phyloP scores from a whole-genome alignment of 2,113 vertebrate genomes.

The Lipotes vexillifer region DNA sequence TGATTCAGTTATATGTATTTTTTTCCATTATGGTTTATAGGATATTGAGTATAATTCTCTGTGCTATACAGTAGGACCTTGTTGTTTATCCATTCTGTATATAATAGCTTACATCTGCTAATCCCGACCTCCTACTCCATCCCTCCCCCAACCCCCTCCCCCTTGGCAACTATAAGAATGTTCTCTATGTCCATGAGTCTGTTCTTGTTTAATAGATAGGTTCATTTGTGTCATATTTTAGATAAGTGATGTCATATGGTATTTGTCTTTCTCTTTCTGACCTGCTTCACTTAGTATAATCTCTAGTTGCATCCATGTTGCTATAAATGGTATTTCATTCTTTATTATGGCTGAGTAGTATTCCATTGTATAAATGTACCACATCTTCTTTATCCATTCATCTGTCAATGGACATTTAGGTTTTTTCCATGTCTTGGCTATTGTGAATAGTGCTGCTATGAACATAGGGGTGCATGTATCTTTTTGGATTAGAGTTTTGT shows the following conservation, averaged over 20 bases:
- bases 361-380: background rate
- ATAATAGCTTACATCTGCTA: background rate
- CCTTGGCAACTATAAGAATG: background rate
- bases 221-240: background rate
- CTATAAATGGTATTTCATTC: background rate
- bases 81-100: background rate
- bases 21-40: background rate
- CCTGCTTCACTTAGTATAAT: background rate
- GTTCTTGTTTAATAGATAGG: background rate
- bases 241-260: background rate
- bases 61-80: background rate
- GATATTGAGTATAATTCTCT: background rate
- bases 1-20: background rate
- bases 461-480: too few species aligned
- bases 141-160: too few species aligned
- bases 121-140: background rate
- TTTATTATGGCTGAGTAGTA: background rate
- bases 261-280: background rate
- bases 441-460: too few species aligned
- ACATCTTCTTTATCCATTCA: too few species aligned
- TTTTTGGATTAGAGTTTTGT: too few species aligned
- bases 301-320: background rate
- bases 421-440: too few species aligned
- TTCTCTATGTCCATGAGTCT: background rate
- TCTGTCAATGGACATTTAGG: too few species aligned